Base-by-base conservation (phyloP, 2,797 vertebrate genomes). In the Austrolebias charrua region DNA sequence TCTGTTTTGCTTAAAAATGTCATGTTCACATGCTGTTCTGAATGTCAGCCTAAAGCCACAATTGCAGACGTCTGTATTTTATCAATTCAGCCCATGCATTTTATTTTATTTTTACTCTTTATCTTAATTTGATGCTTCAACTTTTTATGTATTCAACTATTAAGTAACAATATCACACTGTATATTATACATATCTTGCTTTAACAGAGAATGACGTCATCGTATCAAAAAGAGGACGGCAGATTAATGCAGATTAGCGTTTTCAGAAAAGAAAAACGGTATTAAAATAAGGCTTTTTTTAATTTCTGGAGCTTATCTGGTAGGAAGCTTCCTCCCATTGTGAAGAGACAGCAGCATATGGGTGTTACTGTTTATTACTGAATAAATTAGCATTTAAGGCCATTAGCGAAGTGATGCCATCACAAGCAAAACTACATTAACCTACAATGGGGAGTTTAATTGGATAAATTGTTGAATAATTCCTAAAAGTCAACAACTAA, bases 1-100 rank as follows among this genome's bases (percentile, higher is more conserved):
- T 70, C 33, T 46, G 13, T 63, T 75, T 80, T 40, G 4, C 31
- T 54, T 47, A 15, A 66, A 76, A 78, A 73, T 66, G 49, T 72
- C 63, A 69, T 68, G 63, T 38, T 56, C n/a, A 56, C 28, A 29
- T 31, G 55, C 55, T 45, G 28, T 16, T 56, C 19, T 44, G 52
- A 19, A 38, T 40, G 38, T 13, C 11, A 40, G 38, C 38, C 38
- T 20, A 19, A 47, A 11, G 2, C 33, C n/a, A 6, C n/a, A 18
- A 9, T 29, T 33, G 29, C 29, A 18, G 16, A 4, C 16, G 38
- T 28, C 53, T 5, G 13, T 24, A 24, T 50, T 20, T 50, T 20
- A 19, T 52, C 48, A 3, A 6, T 35, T 19, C 16, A 63, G 55
- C 66, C 35, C 55, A 2, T 50, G 28, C 0, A 10, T 4, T 55